Evolutionary conservation across 2,888 invertebrate species (phyloP), one percentile per base, ranked within the genome.

Genomic region (Bibio marci): DNA sequence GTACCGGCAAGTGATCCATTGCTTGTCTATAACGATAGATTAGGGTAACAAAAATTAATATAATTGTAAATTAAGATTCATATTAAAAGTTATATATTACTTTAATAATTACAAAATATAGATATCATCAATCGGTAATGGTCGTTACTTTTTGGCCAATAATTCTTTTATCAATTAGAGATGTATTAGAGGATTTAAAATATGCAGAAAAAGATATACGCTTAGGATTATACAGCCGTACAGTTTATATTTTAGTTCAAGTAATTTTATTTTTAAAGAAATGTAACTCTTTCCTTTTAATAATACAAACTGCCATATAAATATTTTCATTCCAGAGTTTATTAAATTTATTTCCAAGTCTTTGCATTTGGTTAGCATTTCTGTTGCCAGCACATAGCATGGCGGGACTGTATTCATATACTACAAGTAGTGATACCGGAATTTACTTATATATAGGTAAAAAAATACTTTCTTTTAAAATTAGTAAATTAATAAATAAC

Each of bases 381-480:
- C 56, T 88, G 38, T 75, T 88, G 42, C 92, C 92, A 13, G 85
- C 86, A 33, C 87, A 83, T 56, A 82, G 83, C 14, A 87, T 88
- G 87, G 77, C 80, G 19, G 86, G 86, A 0, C 61, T 86, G 1
- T 83, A 86, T 50, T 73, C 76, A 49, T 78, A 78, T 52, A 67
- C 71, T 11, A 66, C 67, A 12, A 70, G 65, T 35, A 71, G 73
- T 51, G 69, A 76, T 48, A 73, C 75, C 39, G 78, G 77, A 46
- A 77, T 79, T 54, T 77, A 78, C 56, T 62, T 74, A 46, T 78
- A 78, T 55, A 68, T 78, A 66, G 78, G 78, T 77, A 59, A n/a
- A 59, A 57, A 10, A n/a, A 13, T 30, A 30, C 14, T 44, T 17
- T 13, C 17, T 8, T 17, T n/a, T n/a, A n/a, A n/a, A n/a, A n/a